phyloP scores from a whole-genome alignment of 2,797 vertebrate species.

The Podarcis lilfordi region DNA sequence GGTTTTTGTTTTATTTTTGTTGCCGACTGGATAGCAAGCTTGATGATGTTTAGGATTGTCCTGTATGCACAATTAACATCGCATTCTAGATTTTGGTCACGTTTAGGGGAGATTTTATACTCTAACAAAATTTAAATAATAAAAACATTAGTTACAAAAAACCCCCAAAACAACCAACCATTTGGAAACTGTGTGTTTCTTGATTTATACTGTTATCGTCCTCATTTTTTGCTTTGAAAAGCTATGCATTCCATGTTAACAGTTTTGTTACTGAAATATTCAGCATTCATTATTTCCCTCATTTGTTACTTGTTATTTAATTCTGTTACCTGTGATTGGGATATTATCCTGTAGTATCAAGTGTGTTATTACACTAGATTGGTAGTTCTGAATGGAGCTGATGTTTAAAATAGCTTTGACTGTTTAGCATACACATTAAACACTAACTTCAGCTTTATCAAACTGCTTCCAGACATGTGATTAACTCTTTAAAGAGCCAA shows the following conservation, averaged over 20 bases:
- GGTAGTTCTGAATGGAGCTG: not conserved
- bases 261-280: not conserved
- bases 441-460: not conserved
- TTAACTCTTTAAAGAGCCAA: not conserved
- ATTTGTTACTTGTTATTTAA: slow-evolving; percentile 9
- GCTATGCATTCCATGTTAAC: not conserved
- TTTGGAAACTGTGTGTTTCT: not conserved
- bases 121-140: not conserved
- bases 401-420: not conserved
- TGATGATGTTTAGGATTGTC: not conserved
- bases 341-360: slow-evolving; percentile 10
- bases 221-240: not conserved
- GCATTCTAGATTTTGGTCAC: not conserved
- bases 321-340: slow-evolving; percentile 17
- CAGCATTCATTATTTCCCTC: slow-evolving; percentile 15
- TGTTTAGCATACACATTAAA: slow-evolving; percentile 18
- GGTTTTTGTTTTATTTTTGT: not conserved
- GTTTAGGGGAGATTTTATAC: not conserved
- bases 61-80: not conserved
- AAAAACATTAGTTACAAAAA: not conserved
- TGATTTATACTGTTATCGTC: not conserved
- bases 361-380: slow-evolving; percentile 10
- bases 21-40: too few species aligned
- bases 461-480: not conserved
- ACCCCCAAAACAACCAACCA: not conserved